phyloP scores from a whole-genome alignment of 2,888 invertebrate species.

The Drepanosiphum platanoidis region DNA sequence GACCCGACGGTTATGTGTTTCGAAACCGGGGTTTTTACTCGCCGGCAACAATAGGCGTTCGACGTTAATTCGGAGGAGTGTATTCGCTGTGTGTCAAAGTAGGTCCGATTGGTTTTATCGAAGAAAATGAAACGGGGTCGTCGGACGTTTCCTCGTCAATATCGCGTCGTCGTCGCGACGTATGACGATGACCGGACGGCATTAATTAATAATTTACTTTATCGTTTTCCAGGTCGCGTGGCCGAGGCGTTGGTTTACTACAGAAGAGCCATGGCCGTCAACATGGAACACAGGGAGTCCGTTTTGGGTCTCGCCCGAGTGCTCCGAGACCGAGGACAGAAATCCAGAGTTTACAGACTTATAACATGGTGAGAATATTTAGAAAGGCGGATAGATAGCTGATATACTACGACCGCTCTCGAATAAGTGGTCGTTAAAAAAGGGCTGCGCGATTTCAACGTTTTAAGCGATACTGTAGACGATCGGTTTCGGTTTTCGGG shows the following conservation, averaged over 20 bases:
- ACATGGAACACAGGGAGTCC: slow-evolving; percentile 71
- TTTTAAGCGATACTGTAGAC: too few species aligned
- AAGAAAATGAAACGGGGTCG: not conserved
- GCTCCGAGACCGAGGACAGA: slow-evolving; percentile 74
- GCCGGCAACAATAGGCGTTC: not conserved
- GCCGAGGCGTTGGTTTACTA: slow-evolving; percentile 71
- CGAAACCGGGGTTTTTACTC: not conserved
- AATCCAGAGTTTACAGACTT: slow-evolving; percentile 75
- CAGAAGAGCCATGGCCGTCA: slow-evolving; percentile 71
- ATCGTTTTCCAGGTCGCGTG: slow-evolving; percentile 69
- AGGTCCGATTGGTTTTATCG: too few species aligned
- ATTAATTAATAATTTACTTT: not conserved
- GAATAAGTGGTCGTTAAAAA: too few species aligned
- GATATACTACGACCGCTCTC: too few species aligned
- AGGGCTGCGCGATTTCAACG: too few species aligned
- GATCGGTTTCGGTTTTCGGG: too few species aligned
- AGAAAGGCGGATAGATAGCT: too few species aligned
- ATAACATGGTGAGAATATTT: slow-evolving; percentile 71
- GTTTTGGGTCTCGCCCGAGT: slow-evolving; percentile 73
- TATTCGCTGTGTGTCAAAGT: not conserved
- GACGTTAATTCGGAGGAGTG: not conserved
- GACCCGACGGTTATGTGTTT: not conserved
- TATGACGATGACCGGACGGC: too few species aligned
- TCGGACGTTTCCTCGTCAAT: not conserved
- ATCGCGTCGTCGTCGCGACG: too few species aligned